Percentiles rank a stretch among this genome's conserved stretches.
These are phyloP conservation scores for Eufriesea mexicana DNA, from an alignment of 1,140 invertebrate genomes.

Conservation along the genomic window DNA sequence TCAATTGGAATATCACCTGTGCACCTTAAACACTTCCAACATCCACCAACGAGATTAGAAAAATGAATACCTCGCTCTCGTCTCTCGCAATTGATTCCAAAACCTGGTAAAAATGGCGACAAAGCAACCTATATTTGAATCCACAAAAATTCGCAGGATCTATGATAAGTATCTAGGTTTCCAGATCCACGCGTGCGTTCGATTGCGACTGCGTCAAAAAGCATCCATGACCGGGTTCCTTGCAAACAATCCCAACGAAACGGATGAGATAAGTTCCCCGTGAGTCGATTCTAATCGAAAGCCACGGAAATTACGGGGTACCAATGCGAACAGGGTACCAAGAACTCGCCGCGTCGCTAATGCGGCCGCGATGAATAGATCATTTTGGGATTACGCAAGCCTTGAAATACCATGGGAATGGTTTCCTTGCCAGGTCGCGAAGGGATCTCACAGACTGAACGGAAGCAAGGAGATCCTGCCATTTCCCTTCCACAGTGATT, in stretches of 20 bases:
- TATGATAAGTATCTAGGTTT: too few relatives aligned
- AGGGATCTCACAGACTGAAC: slow-evolving; percentile 16
- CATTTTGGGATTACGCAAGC: slow-evolving; percentile 22
- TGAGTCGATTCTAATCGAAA: not conserved
- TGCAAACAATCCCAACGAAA: not conserved
- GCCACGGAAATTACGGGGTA: slow-evolving; percentile 13
- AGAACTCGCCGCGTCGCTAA: not conserved
- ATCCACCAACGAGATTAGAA: too few relatives aligned
- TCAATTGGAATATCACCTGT: too few relatives aligned
- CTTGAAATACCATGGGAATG: slow-evolving; percentile 40
- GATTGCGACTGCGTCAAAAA: not conserved
- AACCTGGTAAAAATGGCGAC: too few relatives aligned
- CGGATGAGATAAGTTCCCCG: not conserved
- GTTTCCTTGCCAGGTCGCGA: not conserved
- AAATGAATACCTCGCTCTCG: too few relatives aligned
- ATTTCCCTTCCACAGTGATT: not conserved
- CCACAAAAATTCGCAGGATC: too few relatives aligned
- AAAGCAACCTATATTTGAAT: too few relatives aligned
- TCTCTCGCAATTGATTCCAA: too few relatives aligned
- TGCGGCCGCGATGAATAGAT: not conserved
- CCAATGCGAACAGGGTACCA: not conserved
- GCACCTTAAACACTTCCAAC: too few relatives aligned
- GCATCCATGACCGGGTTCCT: not conserved
- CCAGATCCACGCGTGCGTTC: not conserved
- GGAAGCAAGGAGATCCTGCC: slow-evolving; percentile 9